Base-by-base conservation (phyloP, 1,140 invertebrate species). In the Orussus abietinus region DNA sequence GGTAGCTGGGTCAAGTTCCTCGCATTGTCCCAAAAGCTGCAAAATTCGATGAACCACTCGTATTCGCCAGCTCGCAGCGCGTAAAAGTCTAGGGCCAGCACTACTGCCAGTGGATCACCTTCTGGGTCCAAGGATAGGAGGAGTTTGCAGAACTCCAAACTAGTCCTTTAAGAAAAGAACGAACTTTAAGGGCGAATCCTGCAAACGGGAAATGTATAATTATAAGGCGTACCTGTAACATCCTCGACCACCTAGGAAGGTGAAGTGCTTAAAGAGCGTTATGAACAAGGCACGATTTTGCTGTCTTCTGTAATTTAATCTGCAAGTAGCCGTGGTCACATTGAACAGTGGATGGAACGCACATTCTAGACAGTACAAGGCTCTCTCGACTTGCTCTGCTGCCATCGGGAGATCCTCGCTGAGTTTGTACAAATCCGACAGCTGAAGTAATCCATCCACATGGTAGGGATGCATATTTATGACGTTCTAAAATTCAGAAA, bases 261-360 rank as follows among this genome's bases (percentile, higher is more conserved):
- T 75, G 12, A 93, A 68, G 62, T 95, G 90, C 63, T 90, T 91
- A 53, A 95, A 90, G 4, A 96, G 59, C 1, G 86, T 82, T 36
- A 95, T 80, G 58, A 84, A 93, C 39, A 96, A 80, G 3, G 86
- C 74, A 41, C 91, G 82, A 72, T 96, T 96, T 65, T 94, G 90
- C 59, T 88, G 80, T 42, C 80, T 80, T 31, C 77, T 80, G 62
- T 92, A 96, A 58, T 90, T 85, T 12, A 96, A 57, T 35, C 89
- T 76, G 54, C 83, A 89, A 30, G 79, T 83, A 3, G 84, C 88
- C 15, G 79, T 79, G 10, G 82, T 79, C 35, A 92, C 55, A 64
- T 85, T 90, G 53, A 93, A 93, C 20, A 83, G 71, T 2, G 88
- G 82, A 75, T 93, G 88, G 60, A 91, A 86, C 11, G 83, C 79